A percentile compares a stretch with the other conserved stretches of the same genome.
Conservation (phyloP, 2,797 vertebrate genomes). For the Falco naumanni region DNA sequence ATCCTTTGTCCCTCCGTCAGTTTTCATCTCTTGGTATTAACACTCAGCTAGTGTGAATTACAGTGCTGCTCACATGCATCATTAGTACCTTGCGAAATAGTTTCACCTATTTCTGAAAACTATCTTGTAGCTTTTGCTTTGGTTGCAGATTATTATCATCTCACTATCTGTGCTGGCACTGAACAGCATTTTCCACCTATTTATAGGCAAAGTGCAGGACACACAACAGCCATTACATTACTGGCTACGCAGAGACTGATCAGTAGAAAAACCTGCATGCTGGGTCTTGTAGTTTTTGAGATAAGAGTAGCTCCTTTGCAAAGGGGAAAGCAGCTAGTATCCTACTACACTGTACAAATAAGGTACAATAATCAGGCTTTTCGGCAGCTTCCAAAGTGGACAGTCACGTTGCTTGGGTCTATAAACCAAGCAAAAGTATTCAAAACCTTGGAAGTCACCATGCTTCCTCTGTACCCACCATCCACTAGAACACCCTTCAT, state of each 20-base stretch:
- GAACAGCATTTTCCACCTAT: background rate
- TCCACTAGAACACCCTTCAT: conserved; percentile 92
- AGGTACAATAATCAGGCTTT: background rate
- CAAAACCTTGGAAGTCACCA: background rate
- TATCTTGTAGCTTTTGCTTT: background rate
- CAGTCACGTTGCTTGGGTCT: background rate
- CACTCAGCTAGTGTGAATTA: background rate
- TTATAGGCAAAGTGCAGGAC: background rate
- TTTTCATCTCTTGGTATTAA: background rate
- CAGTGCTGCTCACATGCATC: background rate
- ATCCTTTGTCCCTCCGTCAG: background rate
- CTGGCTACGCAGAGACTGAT: background rate
- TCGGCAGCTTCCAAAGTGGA: background rate
- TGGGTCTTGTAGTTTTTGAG: background rate
- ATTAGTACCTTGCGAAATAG: background rate
- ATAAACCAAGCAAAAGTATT: background rate
- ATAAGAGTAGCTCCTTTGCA: background rate
- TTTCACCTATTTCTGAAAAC: background rate
- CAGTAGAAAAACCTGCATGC: background rate
- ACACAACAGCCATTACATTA: background rate
- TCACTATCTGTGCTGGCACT: background rate
- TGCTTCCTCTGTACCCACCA: conserved; percentile 77
- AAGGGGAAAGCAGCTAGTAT: background rate
- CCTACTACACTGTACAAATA: background rate
- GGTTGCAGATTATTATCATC: background rate